Evolutionary conservation across 64 coral and sea anemone species (phyloP).

Genomic region (Acropora tenuis): DNA sequence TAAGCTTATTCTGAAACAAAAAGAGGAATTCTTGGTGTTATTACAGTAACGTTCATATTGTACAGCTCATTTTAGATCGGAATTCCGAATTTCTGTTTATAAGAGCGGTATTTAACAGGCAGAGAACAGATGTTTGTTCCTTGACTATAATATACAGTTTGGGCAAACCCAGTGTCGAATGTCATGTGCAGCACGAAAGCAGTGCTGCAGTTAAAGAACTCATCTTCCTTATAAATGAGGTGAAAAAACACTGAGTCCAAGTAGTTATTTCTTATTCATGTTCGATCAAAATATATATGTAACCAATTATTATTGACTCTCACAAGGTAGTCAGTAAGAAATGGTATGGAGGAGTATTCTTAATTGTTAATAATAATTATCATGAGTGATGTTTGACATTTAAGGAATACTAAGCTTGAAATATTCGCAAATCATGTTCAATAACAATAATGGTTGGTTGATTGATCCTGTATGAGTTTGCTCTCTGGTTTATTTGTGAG

Average conservation of each 20-base stretch:
- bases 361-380: too few relatives aligned
- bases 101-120: not conserved
- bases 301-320: too few relatives aligned
- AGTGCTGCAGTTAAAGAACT: constrained; percentile 65
- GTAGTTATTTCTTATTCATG: not conserved
- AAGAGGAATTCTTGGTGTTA: not conserved
- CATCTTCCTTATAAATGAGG: constrained; percentile 96
- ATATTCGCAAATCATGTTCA: too few relatives aligned
- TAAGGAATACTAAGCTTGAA: too few relatives aligned
- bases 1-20: not conserved
- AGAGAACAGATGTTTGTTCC: constrained; percentile 21
- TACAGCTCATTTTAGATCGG: not conserved
- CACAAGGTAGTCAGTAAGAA: too few relatives aligned
- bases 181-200: constrained; percentile 87
- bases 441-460: too few relatives aligned
- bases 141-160: constrained; percentile 51
- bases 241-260: constrained; percentile 1
- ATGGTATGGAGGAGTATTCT: too few relatives aligned
- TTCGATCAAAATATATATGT: not conserved
- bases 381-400: too few relatives aligned
- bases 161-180: constrained; percentile 85
- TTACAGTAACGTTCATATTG: not conserved
- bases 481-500: too few relatives aligned
- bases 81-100: not conserved
- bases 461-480: too few relatives aligned